Evolutionary conservation across 1,140 invertebrate species (phyloP).

Genomic region (Ostrea denselamellosa): DNA sequence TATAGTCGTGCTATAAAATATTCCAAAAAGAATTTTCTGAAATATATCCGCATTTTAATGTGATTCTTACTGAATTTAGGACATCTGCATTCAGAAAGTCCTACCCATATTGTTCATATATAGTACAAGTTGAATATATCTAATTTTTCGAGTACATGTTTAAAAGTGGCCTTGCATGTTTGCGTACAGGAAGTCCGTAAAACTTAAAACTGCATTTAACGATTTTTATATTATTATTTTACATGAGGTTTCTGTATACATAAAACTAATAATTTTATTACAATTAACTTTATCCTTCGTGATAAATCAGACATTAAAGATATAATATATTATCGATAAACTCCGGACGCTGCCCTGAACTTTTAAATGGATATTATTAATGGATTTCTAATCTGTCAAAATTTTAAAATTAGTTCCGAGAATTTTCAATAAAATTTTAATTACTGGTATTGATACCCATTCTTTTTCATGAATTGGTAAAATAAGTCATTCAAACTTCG

Average conservation of each 20-base stretch:
- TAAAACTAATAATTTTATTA: not conserved
- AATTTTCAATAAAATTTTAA: not conserved
- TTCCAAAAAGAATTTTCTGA: too few species aligned
- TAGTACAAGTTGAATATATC: too few species aligned
- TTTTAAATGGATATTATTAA: not conserved
- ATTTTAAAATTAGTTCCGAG: not conserved
- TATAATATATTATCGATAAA: not conserved
- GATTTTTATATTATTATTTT: too few species aligned
- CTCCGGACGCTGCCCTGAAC: not conserved
- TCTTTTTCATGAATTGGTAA: slow-evolving; percentile 7
- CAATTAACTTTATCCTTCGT: not conserved
- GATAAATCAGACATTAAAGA: not conserved
- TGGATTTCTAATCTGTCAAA: slow-evolving; percentile 9
- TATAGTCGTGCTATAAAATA: too few species aligned
- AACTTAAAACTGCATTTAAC: too few species aligned
- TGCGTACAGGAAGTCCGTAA: too few species aligned
- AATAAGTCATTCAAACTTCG: not conserved
- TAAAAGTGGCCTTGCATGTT: too few species aligned
- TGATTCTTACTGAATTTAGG: too few species aligned
- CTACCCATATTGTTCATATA: too few species aligned
- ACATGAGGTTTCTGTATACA: not conserved
- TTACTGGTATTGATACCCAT: not conserved
- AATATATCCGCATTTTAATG: too few species aligned
- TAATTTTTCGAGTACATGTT: too few species aligned
- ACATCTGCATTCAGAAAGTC: too few species aligned